Conservation (phyloP, 2,888 invertebrate genomes). For the Pocota personata region DNA sequence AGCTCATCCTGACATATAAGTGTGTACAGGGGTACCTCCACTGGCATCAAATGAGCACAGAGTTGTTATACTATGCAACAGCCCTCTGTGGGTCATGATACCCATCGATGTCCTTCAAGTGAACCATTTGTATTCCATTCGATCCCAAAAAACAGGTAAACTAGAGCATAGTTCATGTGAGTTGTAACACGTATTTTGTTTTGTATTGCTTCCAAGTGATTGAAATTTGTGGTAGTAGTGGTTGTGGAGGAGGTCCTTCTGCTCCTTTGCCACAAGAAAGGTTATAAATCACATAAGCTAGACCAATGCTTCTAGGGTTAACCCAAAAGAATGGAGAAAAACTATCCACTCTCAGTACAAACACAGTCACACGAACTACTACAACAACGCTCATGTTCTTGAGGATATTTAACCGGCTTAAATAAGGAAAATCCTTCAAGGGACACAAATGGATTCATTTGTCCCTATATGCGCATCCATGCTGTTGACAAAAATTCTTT, state of each 20-base stretch:
- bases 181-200: constrained; percentile 25
- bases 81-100: constrained; percentile 32
- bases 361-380: not conserved
- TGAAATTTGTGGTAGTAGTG: constrained; percentile 43
- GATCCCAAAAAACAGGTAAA: constrained; percentile 41
- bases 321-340: constrained; percentile 9
- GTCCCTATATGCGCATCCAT: constrained; percentile 21
- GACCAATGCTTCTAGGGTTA: constrained; percentile 59
- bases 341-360: constrained; percentile 2
- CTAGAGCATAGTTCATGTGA: constrained; percentile 39
- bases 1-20: constrained; percentile 51
- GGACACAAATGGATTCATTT: constrained; percentile 41
- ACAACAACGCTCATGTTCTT: constrained; percentile 15
- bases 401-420: constrained; percentile 39
- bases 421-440: constrained; percentile 19
- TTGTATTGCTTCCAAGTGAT: constrained; percentile 51
- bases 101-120: constrained; percentile 47
- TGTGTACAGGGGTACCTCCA: not conserved
- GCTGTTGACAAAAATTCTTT: constrained; percentile 27
- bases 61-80: constrained; percentile 1
- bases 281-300: constrained; percentile 65
- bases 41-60: constrained; percentile 13
- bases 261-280: constrained; percentile 11
- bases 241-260: constrained; percentile 12
- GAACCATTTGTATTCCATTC: constrained; percentile 23